Base-by-base conservation (phyloP, 2,797 vertebrate genomes). In the Enteromius viviparus region DNA sequence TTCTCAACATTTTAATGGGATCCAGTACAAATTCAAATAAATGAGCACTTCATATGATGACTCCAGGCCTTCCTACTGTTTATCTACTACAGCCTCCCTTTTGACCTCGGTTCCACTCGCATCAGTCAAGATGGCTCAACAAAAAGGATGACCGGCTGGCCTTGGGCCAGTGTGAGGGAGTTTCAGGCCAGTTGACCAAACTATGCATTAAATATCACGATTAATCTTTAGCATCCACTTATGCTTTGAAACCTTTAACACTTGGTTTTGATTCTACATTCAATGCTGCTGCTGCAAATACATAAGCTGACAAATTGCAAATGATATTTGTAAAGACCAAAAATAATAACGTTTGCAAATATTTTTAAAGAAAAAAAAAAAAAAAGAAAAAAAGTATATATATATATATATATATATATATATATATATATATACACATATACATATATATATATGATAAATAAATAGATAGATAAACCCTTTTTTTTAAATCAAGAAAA, bases 1-100 rank as follows among this genome's bases (percentile, higher is more conserved):
- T 85, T 82, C 74, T 85, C 81, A 85, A 84, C 87, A 85, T 85
- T 88, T 89, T 87, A 85, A 87, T 81, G 78, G 87, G 69, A 87
- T 81, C 79, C 81, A 83, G 84, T 37, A 23, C 68, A 83, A 86
- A 84, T 82, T 84, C 47, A 87, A 79, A 82, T 79, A 85, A 86
- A 84, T 87, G 84, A 58, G 84, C 80, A 78, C 86, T 84, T 81
- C 74, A 76, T 17, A 75, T 76, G 84, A 77, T 34, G 32, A 74
- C 76, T 78, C 58, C 15, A 70, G 65, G 80, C 55, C 76, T 76
- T 84, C 58, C 55, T 66, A 72, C 78, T 80, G 78, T 87, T 84
- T 79, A 84, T 84, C 82, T 86, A 42, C 81, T 62, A 76, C 29
- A 29, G 58, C 78, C 76, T 79, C 78, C 32, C 71, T 78, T 85